phyloP scores from a whole-genome alignment of 2,113 vertebrate genomes.

The Tachuris rubrigastra region DNA sequence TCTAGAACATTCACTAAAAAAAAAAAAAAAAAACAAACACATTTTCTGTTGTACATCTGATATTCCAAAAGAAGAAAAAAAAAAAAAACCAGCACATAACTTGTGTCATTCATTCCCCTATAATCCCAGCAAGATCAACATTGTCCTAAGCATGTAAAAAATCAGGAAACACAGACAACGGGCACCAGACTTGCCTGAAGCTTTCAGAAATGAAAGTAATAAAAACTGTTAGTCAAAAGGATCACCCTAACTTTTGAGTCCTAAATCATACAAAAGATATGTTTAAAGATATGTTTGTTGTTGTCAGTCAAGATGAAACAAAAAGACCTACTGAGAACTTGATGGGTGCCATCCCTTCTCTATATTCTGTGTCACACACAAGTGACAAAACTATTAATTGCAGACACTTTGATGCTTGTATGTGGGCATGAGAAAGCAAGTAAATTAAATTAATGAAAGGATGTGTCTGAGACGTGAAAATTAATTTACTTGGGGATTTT shows the following conservation, averaged over 20 bases:
- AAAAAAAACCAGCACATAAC: background rate
- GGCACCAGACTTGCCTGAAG: background rate
- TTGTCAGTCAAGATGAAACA: background rate
- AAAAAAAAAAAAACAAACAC: background rate
- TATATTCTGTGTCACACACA: background rate
- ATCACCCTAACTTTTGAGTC: background rate
- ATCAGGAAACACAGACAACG: background rate
- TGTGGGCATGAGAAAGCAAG: rapidly evolving
- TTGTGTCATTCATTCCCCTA: background rate
- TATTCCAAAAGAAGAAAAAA: background rate
- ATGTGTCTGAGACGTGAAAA: background rate
- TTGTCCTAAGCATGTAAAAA: background rate
- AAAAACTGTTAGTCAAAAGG: background rate
- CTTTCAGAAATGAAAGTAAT: background rate
- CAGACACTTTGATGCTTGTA: background rate
- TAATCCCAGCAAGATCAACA: background rate
- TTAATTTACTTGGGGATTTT: background rate
- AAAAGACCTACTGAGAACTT: background rate
- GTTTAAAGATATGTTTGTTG: background rate
- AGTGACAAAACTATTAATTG: background rate
- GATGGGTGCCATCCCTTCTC: background rate
- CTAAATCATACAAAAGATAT: background rate
- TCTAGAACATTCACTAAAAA: background rate
- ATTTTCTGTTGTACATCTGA: background rate
- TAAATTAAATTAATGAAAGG: background rate